Percentiles rank a stretch among this genome's conserved stretches.
Evolutionary conservation across 2,113 vertebrate genomes (phyloP).

Genomic region (Zosterops lateralis): DNA sequence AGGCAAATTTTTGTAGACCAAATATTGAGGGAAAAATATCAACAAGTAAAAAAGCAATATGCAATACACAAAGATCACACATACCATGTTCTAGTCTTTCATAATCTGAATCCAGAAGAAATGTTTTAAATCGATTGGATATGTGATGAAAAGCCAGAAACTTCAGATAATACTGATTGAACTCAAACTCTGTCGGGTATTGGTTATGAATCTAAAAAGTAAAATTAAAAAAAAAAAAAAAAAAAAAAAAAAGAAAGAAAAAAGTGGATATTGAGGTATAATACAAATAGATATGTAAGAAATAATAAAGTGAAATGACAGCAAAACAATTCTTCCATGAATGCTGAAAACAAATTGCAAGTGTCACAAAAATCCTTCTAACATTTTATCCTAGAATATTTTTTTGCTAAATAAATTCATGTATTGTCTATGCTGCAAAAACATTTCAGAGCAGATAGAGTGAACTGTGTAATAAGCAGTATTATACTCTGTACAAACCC

Average conservation of each 20-base stretch:
- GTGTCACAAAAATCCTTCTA: background rate
- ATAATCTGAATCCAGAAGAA: conserved; percentile 97
- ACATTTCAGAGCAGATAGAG: background rate
- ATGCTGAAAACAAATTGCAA: background rate
- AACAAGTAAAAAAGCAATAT: background rate
- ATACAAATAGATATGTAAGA: background rate
- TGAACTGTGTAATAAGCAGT: background rate
- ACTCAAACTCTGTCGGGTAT: conserved; percentile 95
- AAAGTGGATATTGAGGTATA: background rate
- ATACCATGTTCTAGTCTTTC: conserved; percentile 95
- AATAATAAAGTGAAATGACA: conserved; percentile 12
- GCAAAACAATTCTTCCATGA: background rate
- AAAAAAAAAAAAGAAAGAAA: background rate
- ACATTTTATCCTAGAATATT: background rate
- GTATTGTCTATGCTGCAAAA: background rate
- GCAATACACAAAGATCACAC: conserved; percentile 57
- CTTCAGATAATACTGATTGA: conserved; percentile 97
- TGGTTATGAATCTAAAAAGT: conserved; percentile 88
- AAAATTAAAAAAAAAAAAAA: background rate
- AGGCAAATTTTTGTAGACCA: background rate
- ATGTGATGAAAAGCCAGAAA: conserved; percentile 97
- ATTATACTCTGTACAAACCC: background rate
- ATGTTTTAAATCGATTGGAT: conserved; percentile 98
- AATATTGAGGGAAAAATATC: background rate
- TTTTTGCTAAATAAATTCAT: background rate